Percentiles rank a stretch among this genome's conserved stretches.
phyloP scores from a whole-genome alignment of 2,888 invertebrate species.

The Phaonia tiefii region DNA sequence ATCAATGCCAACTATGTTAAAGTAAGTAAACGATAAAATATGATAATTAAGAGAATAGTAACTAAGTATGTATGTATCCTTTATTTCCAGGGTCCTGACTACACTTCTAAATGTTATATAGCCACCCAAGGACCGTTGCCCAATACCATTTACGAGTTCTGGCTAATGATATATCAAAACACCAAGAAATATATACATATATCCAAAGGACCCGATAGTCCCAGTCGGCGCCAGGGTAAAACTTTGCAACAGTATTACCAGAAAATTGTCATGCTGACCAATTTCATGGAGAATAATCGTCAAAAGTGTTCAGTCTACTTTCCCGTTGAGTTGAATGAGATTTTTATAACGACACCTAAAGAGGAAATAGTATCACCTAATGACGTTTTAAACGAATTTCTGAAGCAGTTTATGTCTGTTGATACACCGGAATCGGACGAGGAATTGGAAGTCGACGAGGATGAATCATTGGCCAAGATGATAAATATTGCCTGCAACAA shows the following conservation, averaged over 20 bases:
- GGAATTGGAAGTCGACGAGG: not conserved
- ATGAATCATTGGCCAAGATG: conserved; percentile 16
- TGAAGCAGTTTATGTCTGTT: conserved; percentile 60
- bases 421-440: conserved; percentile 28
- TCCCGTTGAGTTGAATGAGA: conserved; percentile 84
- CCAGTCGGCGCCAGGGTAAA: conserved; percentile 72
- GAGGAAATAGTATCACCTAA: conserved; percentile 70
- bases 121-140: conserved; percentile 96
- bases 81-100: conserved; percentile 90
- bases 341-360: conserved; percentile 78
- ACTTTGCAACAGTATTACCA: conserved; percentile 80
- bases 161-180: conserved; percentile 90
- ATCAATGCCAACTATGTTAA: conserved; percentile 97
- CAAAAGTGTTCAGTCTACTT: conserved; percentile 95
- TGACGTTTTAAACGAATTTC: conserved; percentile 59
- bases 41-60: not conserved
- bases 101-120: conserved; percentile 91
- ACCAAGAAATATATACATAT: conserved; percentile 76
- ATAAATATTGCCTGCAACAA: conserved; percentile 71
- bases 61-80: not conserved
- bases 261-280: conserved; percentile 94
- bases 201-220: conserved; percentile 72
- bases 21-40: conserved; percentile 81
- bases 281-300: conserved; percentile 90
- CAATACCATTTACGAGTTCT: conserved; percentile 94